phyloP scores from a whole-genome alignment of 2,888 invertebrate genomes.

The Galerucella nymphaeae region DNA sequence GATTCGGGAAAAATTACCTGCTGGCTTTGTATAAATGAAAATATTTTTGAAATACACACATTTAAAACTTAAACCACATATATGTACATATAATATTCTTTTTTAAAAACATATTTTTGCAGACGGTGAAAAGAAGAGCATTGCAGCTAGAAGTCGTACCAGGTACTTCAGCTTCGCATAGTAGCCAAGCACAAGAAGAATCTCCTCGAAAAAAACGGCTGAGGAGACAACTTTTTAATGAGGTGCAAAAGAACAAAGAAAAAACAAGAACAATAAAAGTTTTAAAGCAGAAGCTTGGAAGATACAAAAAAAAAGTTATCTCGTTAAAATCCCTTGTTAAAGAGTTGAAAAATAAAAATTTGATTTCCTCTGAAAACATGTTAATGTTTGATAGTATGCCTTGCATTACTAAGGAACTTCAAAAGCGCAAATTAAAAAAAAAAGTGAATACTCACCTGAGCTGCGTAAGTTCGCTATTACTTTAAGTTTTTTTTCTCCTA shows the following conservation, averaged over 20 bases:
- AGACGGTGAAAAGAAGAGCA: not conserved
- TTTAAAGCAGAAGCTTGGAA: conserved; percentile 15
- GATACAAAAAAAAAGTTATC: conserved; percentile 9
- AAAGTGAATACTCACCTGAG: conserved; percentile 32
- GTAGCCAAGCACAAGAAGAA: conserved; percentile 4
- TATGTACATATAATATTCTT: too few relatives aligned
- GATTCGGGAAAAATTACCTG: not conserved
- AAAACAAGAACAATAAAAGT: conserved; percentile 14
- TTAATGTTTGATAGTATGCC: not conserved
- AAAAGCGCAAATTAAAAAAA: conserved; percentile 32
- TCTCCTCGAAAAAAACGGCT: not conserved
- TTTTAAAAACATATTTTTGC: not conserved
- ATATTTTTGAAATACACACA: too few relatives aligned
- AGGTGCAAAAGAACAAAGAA: not conserved
- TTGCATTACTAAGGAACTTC: not conserved
- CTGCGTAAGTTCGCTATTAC: conserved; percentile 40
- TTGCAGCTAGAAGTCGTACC: not conserved
- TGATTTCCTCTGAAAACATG: conserved; percentile 2
- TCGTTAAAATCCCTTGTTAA: conserved; percentile 12
- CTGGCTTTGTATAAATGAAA: too few relatives aligned
- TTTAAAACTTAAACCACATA: too few relatives aligned
- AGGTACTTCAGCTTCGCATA: not conserved
- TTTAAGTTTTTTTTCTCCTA: conserved; percentile 42
- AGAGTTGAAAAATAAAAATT: conserved; percentile 20
- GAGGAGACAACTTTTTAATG: not conserved